Evolutionary conservation across 2,113 vertebrate species (phyloP).

Genomic region (Amblyopsis rosae): DNA sequence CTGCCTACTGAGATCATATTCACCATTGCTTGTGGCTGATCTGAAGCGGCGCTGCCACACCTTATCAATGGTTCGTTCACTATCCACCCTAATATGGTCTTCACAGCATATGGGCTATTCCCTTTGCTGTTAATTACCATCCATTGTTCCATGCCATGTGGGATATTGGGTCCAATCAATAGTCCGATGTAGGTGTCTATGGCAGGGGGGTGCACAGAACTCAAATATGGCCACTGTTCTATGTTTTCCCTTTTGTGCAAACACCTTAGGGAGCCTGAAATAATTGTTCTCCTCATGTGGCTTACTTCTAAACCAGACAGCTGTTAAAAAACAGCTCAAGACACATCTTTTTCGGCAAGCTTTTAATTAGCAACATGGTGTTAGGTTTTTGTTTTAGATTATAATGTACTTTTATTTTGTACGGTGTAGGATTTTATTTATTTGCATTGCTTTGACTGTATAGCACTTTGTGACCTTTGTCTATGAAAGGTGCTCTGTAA

Average conservation of each 20-base stretch:
- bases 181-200: conserved; percentile 18
- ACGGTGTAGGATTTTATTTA: no score
- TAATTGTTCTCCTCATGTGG: no score
- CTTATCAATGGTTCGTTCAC: conserved; percentile 10
- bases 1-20: conserved; percentile 18
- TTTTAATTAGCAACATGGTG: conserved; percentile 3
- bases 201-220: background rate
- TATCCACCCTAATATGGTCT: conserved; percentile 8
- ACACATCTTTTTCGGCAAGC: no score
- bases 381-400: background rate
- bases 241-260: conserved; percentile 11
- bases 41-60: no score
- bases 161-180: conserved; percentile 15
- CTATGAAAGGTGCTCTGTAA: no score
- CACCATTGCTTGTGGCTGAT: background rate
- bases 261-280: conserved; percentile 6
- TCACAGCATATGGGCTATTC: conserved; percentile 22
- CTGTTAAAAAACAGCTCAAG: no score
- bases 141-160: conserved; percentile 21
- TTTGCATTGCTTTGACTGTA: no score
- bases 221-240: conserved; percentile 5
- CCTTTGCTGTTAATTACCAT: conserved; percentile 2
- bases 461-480: no score
- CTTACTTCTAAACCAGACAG: no score
- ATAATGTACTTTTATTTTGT: no score